Evolutionary conservation across 2,888 invertebrate genomes (phyloP).

Genomic region (Troglohyphantes excavatus): DNA sequence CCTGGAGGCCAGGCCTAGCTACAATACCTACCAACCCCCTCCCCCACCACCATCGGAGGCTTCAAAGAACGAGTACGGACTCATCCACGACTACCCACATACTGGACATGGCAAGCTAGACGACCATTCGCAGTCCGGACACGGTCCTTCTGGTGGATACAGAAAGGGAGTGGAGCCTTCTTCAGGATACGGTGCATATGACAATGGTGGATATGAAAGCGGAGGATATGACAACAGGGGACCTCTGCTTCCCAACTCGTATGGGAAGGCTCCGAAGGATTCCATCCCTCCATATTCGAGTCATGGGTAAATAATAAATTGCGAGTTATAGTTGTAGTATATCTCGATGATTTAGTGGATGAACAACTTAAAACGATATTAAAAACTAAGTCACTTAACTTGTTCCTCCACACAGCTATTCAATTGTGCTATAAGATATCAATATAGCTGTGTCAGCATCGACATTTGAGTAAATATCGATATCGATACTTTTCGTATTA

Average conservation of each 20-base stretch:
- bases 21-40: conserved; percentile 10
- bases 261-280: conserved; percentile 13
- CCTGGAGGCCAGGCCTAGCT: conserved; percentile 35
- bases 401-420: too few relatives aligned
- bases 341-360: too few relatives aligned
- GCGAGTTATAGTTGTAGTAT: too few relatives aligned
- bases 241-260: conserved; percentile 44
- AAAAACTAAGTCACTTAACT: too few relatives aligned
- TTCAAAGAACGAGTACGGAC: conserved; percentile 53
- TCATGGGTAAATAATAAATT: conserved; percentile 3
- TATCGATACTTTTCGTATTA: too few relatives aligned
- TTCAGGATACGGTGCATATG: conserved; percentile 25
- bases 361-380: too few relatives aligned
- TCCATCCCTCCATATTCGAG: conserved; percentile 24
- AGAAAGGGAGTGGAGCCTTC: conserved; percentile 61
- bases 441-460: too few relatives aligned
- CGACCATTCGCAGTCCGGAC: not conserved
- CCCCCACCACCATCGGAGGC: not conserved
- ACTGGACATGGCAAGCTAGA: conserved; percentile 60
- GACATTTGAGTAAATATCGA: too few relatives aligned
- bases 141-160: conserved; percentile 22
- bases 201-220: conserved; percentile 18
- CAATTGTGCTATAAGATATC: too few relatives aligned
- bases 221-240: conserved; percentile 66
- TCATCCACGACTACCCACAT: conserved; percentile 60